Conservation (phyloP, 2,888 invertebrate genomes). For the Caenorhabditis japonica region DNA sequence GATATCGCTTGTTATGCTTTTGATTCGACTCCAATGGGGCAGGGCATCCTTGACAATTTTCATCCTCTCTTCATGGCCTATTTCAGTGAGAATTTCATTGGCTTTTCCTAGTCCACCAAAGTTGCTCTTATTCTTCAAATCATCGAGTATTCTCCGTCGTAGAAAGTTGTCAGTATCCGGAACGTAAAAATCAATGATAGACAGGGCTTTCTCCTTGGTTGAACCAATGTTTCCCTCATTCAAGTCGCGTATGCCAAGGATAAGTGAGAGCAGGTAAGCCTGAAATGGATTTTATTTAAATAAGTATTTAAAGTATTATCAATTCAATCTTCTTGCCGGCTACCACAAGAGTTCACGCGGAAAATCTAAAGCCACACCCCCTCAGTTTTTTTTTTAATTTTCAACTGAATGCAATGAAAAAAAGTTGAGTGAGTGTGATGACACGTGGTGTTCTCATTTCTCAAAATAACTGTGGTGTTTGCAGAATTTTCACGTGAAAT, state of each 20-base stretch:
- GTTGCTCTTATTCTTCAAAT: slow-evolving; percentile 47
- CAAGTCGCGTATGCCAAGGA: slow-evolving; percentile 55
- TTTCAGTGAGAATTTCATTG: slow-evolving; percentile 44
- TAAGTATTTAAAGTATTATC: slow-evolving; percentile 19
- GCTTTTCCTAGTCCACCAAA: slow-evolving; percentile 48
- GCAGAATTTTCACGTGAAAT: too few species aligned
- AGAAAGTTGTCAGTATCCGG: slow-evolving; percentile 44
- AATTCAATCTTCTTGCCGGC: too few species aligned
- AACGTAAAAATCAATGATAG: slow-evolving; percentile 57
- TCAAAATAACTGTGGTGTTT: too few species aligned
- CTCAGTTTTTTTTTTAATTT: too few species aligned
- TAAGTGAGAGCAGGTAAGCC: slow-evolving; percentile 52
- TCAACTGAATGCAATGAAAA: slow-evolving; percentile 20
- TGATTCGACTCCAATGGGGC: slow-evolving; percentile 53
- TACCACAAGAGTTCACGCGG: too few species aligned
- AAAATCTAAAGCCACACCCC: too few species aligned
- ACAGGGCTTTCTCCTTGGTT: slow-evolving; percentile 48
- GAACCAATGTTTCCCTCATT: slow-evolving; percentile 52
- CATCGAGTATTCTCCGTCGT: slow-evolving; percentile 47
- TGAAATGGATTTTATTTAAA: slow-evolving; percentile 50
- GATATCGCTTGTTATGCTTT: slow-evolving; percentile 49
- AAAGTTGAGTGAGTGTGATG: slow-evolving; percentile 19
- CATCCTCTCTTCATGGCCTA: slow-evolving; percentile 38
- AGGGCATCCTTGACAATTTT: slow-evolving; percentile 35
- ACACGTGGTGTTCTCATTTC: too few species aligned